Evolutionary conservation across 2,888 invertebrate genomes (phyloP).

Genomic region (Catonia carolina): DNA sequence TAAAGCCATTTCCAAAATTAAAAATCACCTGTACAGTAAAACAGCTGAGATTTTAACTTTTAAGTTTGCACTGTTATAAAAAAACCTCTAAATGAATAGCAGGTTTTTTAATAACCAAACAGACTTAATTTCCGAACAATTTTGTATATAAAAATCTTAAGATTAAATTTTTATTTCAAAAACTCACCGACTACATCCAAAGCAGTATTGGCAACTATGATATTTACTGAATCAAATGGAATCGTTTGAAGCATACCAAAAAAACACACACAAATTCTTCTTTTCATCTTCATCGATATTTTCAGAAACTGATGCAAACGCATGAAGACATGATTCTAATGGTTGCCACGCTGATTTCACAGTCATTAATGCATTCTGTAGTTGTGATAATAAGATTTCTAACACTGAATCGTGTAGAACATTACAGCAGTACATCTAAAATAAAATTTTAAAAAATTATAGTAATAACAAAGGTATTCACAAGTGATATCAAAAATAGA

Average conservation of each 20-base stretch:
- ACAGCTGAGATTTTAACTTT: too few relatives aligned
- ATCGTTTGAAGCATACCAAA: slow-evolving; percentile 55
- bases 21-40: too few relatives aligned
- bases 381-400: slow-evolving; percentile 57
- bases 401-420: slow-evolving; percentile 70
- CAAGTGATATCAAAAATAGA: too few relatives aligned
- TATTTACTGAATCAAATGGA: slow-evolving; percentile 54
- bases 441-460: too few relatives aligned
- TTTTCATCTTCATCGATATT: slow-evolving; percentile 53
- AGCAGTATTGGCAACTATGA: slow-evolving; percentile 61
- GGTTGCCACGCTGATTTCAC: slow-evolving; percentile 44
- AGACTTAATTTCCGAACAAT: too few relatives aligned
- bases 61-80: too few relatives aligned
- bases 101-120: too few relatives aligned
- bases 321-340: slow-evolving; percentile 60
- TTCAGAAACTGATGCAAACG: slow-evolving; percentile 57
- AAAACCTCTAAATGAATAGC: too few relatives aligned
- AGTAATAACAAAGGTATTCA: too few relatives aligned
- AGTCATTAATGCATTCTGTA: slow-evolving; percentile 48
- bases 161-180: too few relatives aligned
- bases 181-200: slow-evolving; percentile 64
- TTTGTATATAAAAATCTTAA: too few relatives aligned
- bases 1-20: too few relatives aligned
- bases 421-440: slow-evolving; percentile 76
- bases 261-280: slow-evolving; percentile 51